phyloP scores from a whole-genome alignment of 1,140 invertebrate genomes.

The Solen grandis region DNA sequence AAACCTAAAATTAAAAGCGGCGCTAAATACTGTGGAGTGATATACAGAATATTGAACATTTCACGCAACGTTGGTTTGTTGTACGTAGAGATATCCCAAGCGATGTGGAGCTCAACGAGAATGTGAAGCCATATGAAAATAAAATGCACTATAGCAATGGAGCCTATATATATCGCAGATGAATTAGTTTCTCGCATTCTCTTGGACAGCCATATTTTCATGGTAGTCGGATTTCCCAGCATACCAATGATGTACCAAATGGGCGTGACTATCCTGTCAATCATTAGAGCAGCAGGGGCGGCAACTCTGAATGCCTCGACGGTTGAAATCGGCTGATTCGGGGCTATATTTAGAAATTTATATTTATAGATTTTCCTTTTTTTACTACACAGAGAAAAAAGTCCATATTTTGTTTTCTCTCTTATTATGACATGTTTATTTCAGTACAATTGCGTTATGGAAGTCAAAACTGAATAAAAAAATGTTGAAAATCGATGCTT shows the following conservation, averaged over 20 bases:
- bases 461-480: too few species aligned
- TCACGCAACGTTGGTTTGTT: slow-evolving; percentile 70
- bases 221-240: slow-evolving; percentile 76
- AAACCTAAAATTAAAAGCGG: slow-evolving; percentile 85
- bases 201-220: slow-evolving; percentile 74
- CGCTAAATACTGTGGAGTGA: slow-evolving; percentile 76
- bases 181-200: slow-evolving; percentile 76
- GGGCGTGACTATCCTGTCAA: slow-evolving; percentile 70
- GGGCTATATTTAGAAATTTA: too few species aligned
- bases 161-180: slow-evolving; percentile 78
- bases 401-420: too few species aligned
- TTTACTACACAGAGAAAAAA: too few species aligned
- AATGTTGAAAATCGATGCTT: too few species aligned
- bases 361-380: too few species aligned
- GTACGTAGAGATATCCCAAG: slow-evolving; percentile 71
- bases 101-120: slow-evolving; percentile 67
- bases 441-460: too few species aligned
- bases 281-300: slow-evolving; percentile 62
- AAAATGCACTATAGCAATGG: slow-evolving; percentile 76
- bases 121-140: slow-evolving; percentile 75
- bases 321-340: slow-evolving; percentile 30
- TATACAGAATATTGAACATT: slow-evolving; percentile 70
- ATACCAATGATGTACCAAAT: slow-evolving; percentile 78
- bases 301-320: slow-evolving; percentile 40
- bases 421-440: too few species aligned